Conservation (phyloP, 2,888 invertebrate genomes). For the Cephus spinipes region DNA sequence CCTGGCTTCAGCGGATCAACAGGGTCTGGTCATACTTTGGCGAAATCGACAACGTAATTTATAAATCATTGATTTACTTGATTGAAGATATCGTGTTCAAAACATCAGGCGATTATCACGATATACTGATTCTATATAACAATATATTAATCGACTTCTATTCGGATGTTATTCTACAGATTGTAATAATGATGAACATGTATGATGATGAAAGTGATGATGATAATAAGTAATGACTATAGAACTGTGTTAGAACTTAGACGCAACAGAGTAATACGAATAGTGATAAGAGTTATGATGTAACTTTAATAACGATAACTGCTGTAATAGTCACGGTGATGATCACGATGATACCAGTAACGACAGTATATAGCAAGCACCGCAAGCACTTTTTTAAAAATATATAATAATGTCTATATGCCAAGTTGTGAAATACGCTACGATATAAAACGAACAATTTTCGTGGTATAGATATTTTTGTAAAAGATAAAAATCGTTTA, state of each 20-base stretch:
- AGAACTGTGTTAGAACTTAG: slow-evolving; percentile 2
- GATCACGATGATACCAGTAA: slow-evolving; percentile 8
- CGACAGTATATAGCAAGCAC: slow-evolving; percentile 6
- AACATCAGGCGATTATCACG: background rate
- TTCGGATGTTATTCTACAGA: slow-evolving; percentile 43
- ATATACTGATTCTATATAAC: slow-evolving; percentile 45
- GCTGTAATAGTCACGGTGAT: background rate
- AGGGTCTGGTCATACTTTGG: slow-evolving; percentile 85
- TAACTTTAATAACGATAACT: slow-evolving; percentile 6
- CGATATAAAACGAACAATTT: background rate
- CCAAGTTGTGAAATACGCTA: background rate
- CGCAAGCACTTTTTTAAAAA: background rate
- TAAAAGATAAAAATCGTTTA: background rate
- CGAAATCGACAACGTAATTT: slow-evolving; percentile 54
- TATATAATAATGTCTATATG: background rate
- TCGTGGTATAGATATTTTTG: background rate
- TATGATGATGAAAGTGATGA: background rate
- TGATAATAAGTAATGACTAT: background rate
- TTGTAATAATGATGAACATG: slow-evolving; percentile 39
- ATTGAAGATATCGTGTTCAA: background rate
- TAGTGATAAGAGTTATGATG: background rate
- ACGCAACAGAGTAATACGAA: background rate
- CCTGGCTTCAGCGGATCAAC: slow-evolving; percentile 85
- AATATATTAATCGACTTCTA: slow-evolving; percentile 62
- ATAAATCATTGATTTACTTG: slow-evolving; percentile 29